These are phyloP conservation scores for Coenonympha arcania DNA, from an alignment of 2,888 invertebrate genomes.

Conservation along the genomic window DNA sequence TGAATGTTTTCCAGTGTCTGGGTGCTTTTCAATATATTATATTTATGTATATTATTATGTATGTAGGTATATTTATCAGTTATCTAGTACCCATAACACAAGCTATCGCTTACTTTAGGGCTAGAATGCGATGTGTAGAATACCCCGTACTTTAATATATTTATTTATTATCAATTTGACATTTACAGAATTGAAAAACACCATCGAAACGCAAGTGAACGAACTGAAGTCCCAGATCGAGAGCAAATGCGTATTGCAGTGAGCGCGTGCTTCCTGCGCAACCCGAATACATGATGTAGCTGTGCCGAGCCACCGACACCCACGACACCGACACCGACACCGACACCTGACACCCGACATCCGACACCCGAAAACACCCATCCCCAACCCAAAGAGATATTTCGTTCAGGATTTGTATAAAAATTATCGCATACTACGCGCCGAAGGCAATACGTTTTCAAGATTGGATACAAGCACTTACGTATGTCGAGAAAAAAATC, in stretches of 20 bases:
- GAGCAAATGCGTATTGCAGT: slow-evolving; percentile 97
- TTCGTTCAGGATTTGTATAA: slow-evolving; percentile 43
- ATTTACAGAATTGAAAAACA: slow-evolving; percentile 95
- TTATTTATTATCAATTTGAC: neutral
- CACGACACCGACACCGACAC: slow-evolving; percentile 41
- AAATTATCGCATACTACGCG: slow-evolving; percentile 24
- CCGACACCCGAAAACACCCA: no score
- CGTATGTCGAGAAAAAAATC: neutral
- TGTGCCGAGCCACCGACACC: slow-evolving; percentile 63
- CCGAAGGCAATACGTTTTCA: no score
- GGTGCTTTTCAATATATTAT: no score
- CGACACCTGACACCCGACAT: no score
- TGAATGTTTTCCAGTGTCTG: no score
- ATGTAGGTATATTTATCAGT: no score
- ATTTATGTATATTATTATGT: no score
- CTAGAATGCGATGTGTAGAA: no score
- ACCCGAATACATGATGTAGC: slow-evolving; percentile 71
- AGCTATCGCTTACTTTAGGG: no score
- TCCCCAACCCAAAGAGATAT: slow-evolving; percentile 29
- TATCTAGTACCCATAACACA: no score
- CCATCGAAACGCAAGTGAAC: slow-evolving; percentile 97
- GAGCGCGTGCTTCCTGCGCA: no score
- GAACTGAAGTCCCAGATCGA: slow-evolving; percentile 97
- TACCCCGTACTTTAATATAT: neutral
- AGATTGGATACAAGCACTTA: no score